Conservation (phyloP, 2,113 vertebrate species). For the Phocoena phocoena region DNA sequence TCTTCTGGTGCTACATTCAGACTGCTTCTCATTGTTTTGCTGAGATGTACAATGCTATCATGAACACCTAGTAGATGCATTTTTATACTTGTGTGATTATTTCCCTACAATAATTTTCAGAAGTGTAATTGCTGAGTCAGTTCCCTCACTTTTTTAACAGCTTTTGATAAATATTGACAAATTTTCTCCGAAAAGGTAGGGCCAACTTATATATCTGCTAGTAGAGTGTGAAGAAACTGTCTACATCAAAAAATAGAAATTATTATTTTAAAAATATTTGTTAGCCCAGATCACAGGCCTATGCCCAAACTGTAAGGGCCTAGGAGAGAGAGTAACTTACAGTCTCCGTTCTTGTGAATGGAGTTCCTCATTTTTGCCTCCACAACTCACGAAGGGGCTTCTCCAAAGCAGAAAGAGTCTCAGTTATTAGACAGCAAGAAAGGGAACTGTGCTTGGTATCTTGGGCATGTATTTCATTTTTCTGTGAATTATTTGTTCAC, state of each 20-base stretch:
- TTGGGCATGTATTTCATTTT: no score
- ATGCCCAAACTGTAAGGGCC: no score
- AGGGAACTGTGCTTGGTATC: not conserved
- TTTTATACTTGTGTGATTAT: no score
- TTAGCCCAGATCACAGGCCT: not conserved
- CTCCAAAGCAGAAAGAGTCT: no score
- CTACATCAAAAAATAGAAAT: not conserved
- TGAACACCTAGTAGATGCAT: no score
- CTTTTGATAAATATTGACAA: not conserved
- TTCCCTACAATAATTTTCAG: not conserved
- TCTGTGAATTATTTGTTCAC: not conserved
- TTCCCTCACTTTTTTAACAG: not conserved
- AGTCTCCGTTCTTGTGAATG: fast-evolving
- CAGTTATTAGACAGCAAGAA: not conserved
- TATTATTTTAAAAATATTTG: not conserved
- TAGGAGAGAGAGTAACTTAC: fast-evolving
- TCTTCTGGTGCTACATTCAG: not conserved
- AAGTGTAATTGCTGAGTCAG: not conserved
- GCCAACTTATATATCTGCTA: not conserved
- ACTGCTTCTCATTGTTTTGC: no score
- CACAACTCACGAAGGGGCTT: not conserved
- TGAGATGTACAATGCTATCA: no score
- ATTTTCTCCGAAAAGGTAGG: not conserved
- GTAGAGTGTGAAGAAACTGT: not conserved
- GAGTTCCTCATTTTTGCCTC: no score